phyloP scores from a whole-genome alignment of 2,888 invertebrate genomes.

The Nebria salina region DNA sequence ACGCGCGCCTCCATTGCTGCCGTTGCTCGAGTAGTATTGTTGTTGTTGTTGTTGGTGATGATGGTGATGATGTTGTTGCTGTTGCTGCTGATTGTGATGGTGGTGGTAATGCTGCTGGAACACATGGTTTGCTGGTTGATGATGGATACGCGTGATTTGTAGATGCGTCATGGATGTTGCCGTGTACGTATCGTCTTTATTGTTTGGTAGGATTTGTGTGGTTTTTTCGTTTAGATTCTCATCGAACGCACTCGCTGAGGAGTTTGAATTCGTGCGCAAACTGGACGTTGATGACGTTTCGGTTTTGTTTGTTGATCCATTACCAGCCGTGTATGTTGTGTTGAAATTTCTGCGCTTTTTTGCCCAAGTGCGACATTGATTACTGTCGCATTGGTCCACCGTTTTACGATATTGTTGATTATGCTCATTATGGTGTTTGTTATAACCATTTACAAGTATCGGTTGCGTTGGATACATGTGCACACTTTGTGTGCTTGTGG shows the following conservation, averaged over 20 bases:
- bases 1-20: neutral
- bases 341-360: slow-evolving; percentile 30
- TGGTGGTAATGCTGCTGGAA: slow-evolving; percentile 10
- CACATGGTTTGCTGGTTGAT: neutral
- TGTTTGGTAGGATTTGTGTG: no score
- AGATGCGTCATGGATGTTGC: neutral
- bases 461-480: slow-evolving; percentile 23
- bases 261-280: slow-evolving; percentile 56
- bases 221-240: slow-evolving; percentile 33
- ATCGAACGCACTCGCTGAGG: slow-evolving; percentile 53
- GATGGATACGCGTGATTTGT: slow-evolving; percentile 3
- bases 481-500: neutral
- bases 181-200: neutral
- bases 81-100: neutral
- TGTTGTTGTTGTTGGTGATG: slow-evolving; percentile 1
- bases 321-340: slow-evolving; percentile 23
- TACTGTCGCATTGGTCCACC: slow-evolving; percentile 23
- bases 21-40: neutral
- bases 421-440: slow-evolving; percentile 18
- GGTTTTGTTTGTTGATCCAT: slow-evolving; percentile 41
- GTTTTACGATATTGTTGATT: neutral
- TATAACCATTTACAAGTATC: slow-evolving; percentile 6
- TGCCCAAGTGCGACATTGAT: slow-evolving; percentile 37
- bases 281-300: slow-evolving; percentile 54
- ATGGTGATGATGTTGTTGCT: neutral